A percentile compares a stretch with the other conserved stretches of the same genome.
These are phyloP conservation scores for Cladorhizidae sp. DNA, from an alignment of 37 sponge, comb jelly and placozoan genomes.

Conservation along the genomic window DNA sequence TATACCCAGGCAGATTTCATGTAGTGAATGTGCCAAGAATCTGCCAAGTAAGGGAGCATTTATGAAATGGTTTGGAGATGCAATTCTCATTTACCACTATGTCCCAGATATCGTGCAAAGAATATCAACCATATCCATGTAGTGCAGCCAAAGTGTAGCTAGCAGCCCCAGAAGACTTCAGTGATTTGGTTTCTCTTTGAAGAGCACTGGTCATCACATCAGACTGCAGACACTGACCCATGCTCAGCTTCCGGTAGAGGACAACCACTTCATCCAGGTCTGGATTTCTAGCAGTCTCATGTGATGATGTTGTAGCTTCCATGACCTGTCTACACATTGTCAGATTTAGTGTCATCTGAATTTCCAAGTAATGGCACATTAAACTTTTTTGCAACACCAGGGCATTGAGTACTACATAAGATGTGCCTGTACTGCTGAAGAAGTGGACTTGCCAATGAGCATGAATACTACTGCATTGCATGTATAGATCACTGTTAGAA, in stretches of 20 bases:
- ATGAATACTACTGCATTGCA: slow-evolving; percentile 33
- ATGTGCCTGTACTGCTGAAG: slow-evolving; percentile 30
- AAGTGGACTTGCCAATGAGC: slow-evolving; percentile 18
- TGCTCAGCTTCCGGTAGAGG: too few relatives aligned
- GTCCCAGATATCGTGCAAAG: slow-evolving; percentile 25
- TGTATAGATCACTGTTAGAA: slow-evolving; percentile 10
- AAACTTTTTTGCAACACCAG: too few relatives aligned
- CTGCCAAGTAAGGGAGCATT: slow-evolving; percentile 42
- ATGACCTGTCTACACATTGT: too few relatives aligned
- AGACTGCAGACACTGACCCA: too few relatives aligned
- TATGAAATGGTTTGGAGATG: slow-evolving; percentile 34
- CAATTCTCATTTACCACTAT: slow-evolving; percentile 31
- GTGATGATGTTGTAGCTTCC: too few relatives aligned
- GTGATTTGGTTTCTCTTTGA: not conserved
- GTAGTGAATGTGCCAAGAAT: slow-evolving; percentile 34
- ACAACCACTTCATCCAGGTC: too few relatives aligned
- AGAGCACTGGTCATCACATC: too few relatives aligned
- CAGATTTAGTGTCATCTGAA: too few relatives aligned
- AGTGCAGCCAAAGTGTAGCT: slow-evolving; percentile 35
- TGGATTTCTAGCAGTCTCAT: too few relatives aligned
- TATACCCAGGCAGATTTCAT: slow-evolving; percentile 26
- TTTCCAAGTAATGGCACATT: too few relatives aligned
- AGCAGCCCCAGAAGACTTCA: slow-evolving; percentile 34
- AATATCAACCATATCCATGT: slow-evolving; percentile 46
- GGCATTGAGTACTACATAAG: not conserved